Percentiles rank a stretch among this genome's conserved stretches.
phyloP scores from a whole-genome alignment of 2,113 vertebrate species.

The Delphinapterus leucas region DNA sequence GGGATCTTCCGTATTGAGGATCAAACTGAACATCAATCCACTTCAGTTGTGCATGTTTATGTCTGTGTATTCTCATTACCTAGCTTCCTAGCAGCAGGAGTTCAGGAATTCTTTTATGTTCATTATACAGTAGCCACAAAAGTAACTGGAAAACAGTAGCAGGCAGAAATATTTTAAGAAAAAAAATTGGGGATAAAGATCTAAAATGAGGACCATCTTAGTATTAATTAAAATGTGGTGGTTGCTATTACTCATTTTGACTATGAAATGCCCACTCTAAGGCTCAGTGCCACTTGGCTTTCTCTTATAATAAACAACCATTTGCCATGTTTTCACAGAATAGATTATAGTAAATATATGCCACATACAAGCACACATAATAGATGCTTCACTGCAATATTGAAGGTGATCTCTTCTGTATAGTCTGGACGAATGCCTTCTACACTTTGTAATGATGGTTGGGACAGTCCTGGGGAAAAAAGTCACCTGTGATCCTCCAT shows the following conservation, averaged over 20 bases:
- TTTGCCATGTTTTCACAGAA: background rate
- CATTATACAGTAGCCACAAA: background rate
- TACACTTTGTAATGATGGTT: background rate
- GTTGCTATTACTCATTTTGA: background rate
- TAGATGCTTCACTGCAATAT: background rate
- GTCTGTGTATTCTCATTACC: background rate
- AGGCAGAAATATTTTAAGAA: background rate
- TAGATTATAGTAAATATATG: background rate
- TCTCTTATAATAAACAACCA: background rate
- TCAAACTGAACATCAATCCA: background rate
- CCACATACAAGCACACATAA: background rate
- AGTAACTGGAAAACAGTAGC: background rate
- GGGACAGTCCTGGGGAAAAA: background rate
- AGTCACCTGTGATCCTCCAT: background rate
- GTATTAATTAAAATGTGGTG: background rate
- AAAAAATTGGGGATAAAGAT: background rate
- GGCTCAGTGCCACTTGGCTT: background rate
- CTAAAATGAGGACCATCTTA: background rate
- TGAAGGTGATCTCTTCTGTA: background rate
- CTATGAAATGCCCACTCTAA: background rate
- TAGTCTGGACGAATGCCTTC: background rate
- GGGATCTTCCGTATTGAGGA: background rate
- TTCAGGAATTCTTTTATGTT: background rate
- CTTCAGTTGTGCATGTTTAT: background rate
- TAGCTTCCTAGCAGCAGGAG: background rate